Conservation (phyloP, 2,797 vertebrate species). For the Cyprinodon diabolis region DNA sequence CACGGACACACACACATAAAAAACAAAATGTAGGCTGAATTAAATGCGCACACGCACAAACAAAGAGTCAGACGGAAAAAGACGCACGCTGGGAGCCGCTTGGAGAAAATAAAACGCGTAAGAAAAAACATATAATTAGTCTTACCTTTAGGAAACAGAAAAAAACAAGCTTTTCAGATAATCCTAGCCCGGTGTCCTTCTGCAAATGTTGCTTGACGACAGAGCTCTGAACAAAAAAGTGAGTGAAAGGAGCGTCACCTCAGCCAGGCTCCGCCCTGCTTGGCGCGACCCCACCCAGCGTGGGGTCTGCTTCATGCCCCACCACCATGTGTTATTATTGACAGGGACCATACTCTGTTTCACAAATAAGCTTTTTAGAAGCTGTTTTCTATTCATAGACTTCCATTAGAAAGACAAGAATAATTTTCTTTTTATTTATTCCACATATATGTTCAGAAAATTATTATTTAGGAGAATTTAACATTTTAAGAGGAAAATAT, state of each 20-base stretch:
- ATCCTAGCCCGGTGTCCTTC: slow-evolving; percentile 37
- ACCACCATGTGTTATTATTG: background rate
- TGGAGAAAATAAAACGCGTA: background rate
- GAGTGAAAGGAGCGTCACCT: slow-evolving; percentile 71
- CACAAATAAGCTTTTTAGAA: background rate
- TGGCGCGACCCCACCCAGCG: slow-evolving; percentile 58
- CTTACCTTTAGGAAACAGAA: slow-evolving; percentile 62
- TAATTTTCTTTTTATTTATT: background rate
- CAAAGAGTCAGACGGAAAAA: background rate
- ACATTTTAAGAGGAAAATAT: background rate
- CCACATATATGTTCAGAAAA: background rate
- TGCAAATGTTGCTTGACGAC: slow-evolving; percentile 35
- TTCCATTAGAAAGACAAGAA: background rate
- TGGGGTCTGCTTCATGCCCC: background rate
- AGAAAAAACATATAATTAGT: background rate
- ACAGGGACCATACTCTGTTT: background rate
- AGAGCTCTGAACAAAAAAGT: slow-evolving; percentile 50
- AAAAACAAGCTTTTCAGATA: background rate
- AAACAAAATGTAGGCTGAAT: background rate
- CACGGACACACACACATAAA: background rate
- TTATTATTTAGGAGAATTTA: background rate
- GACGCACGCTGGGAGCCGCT: background rate
- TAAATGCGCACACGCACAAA: background rate
- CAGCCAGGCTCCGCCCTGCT: slow-evolving; percentile 60
- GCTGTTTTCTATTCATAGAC: background rate